Evolutionary conservation across 2,797 vertebrate species (phyloP).

Genomic region (Falco naumanni): DNA sequence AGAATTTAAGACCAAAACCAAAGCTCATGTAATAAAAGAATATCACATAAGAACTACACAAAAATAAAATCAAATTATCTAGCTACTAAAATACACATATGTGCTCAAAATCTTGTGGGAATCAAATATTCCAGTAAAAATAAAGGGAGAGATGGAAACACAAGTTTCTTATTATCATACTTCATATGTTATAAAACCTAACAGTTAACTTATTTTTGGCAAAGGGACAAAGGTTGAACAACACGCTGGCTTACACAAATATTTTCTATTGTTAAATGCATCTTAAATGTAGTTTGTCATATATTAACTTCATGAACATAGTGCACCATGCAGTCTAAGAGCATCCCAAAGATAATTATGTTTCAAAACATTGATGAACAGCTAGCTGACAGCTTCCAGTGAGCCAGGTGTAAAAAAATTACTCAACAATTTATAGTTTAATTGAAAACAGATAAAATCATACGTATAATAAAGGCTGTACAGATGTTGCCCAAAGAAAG

Average conservation of each 20-base stretch:
- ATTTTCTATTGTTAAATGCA: constrained; percentile 79
- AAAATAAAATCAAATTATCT: constrained; percentile 73
- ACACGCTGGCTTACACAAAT: constrained; percentile 76
- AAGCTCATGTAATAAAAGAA: constrained; percentile 63
- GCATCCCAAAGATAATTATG: constrained; percentile 31
- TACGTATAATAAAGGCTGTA: constrained; percentile 39
- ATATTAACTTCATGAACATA: constrained; percentile 62
- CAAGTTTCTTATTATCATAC: constrained; percentile 90
- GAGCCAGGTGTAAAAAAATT: constrained; percentile 63
- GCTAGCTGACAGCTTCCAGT: constrained; percentile 24
- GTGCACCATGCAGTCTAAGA: not conserved
- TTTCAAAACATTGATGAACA: constrained; percentile 57
- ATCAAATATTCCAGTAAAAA: constrained; percentile 83
- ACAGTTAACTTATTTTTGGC: constrained; percentile 85
- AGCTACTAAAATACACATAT: constrained; percentile 79
- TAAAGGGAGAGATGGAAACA: constrained; percentile 81
- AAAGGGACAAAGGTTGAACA: constrained; percentile 78
- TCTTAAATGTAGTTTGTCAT: constrained; percentile 75
- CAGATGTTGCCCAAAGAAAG: not conserved
- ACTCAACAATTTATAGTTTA: constrained; percentile 54
- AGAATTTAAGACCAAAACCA: constrained; percentile 48
- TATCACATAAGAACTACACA: constrained; percentile 56
- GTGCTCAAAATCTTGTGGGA: constrained; percentile 72
- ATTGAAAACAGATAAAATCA: constrained; percentile 69
- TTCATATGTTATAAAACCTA: constrained; percentile 85